Conservation (phyloP, 2,888 invertebrate species). For the Eledona agricola region DNA sequence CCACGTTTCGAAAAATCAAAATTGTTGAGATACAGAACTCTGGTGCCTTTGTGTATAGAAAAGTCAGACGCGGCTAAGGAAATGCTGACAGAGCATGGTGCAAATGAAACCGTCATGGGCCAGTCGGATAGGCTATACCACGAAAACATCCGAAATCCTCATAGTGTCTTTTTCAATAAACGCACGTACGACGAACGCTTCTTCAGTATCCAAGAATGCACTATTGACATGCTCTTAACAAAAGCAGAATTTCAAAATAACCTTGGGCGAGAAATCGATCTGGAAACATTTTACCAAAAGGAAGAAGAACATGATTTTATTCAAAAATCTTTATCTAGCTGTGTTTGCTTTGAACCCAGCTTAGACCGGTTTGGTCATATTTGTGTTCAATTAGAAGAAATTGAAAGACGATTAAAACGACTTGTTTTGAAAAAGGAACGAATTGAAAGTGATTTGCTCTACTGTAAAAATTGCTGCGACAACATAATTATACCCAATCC, state of each 20-base stretch:
- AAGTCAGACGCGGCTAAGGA: slow-evolving; percentile 41
- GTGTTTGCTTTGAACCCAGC: slow-evolving; percentile 4
- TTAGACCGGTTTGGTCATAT: slow-evolving; percentile 26
- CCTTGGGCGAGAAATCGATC: too few relatives aligned
- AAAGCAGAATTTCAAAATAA: slow-evolving; percentile 25
- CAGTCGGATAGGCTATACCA: slow-evolving; percentile 50
- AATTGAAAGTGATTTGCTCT: slow-evolving; percentile 13
- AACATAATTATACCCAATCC: neutral
- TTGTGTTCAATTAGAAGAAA: slow-evolving; percentile 25
- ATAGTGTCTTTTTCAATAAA: slow-evolving; percentile 55
- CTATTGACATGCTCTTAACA: slow-evolving; percentile 50
- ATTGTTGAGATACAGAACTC: slow-evolving; percentile 52
- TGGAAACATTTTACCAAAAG: slow-evolving; percentile 8
- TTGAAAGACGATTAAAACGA: slow-evolving; percentile 25
- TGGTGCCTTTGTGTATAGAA: slow-evolving; percentile 49
- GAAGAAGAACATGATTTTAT: slow-evolving; percentile 3
- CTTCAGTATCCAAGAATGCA: slow-evolving; percentile 47
- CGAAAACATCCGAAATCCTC: slow-evolving; percentile 48
- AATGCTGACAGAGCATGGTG: slow-evolving; percentile 44
- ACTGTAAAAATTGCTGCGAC: slow-evolving; percentile 29
- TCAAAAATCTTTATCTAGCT: neutral
- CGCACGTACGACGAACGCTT: slow-evolving; percentile 49
- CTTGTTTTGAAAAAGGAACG: slow-evolving; percentile 10
- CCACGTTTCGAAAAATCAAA: slow-evolving; percentile 52
- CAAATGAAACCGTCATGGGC: slow-evolving; percentile 41